These are phyloP conservation scores for Rhadinocentrus ornatus DNA, from an alignment of 2,797 vertebrate genomes.

Conservation along the genomic window DNA sequence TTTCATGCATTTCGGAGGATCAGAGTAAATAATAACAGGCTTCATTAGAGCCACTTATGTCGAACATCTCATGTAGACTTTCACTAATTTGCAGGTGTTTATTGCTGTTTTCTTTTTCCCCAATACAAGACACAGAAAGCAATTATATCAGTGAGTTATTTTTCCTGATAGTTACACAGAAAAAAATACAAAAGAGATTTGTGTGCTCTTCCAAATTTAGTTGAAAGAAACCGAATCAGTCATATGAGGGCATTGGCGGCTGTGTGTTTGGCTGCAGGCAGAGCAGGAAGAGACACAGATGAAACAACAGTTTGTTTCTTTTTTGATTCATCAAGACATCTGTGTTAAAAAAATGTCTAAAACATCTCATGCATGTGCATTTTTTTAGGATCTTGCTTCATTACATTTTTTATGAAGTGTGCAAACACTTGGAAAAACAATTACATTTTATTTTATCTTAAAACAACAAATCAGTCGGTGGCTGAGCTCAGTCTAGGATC, in stretches of 20 bases:
- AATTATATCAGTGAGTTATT: not conserved
- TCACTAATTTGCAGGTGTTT: constrained; percentile 29
- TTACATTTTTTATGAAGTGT: not conserved
- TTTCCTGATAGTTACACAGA: not conserved
- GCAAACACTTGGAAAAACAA: not conserved
- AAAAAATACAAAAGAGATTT: not conserved
- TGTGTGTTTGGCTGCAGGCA: not conserved
- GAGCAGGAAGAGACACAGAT: too few relatives aligned
- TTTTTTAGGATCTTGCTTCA: not conserved
- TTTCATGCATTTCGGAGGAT: constrained; percentile 17
- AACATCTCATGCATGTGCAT: not conserved
- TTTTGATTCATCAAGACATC: not conserved
- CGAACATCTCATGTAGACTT: not conserved
- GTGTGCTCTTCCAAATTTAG: not conserved
- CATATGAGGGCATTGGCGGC: not conserved
- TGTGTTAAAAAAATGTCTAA: not conserved
- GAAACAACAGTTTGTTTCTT: not conserved
- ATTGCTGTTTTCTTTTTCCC: not conserved
- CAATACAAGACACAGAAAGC: not conserved
- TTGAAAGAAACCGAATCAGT: not conserved
- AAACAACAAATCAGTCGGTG: too few relatives aligned
- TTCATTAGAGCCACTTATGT: constrained; percentile 3
- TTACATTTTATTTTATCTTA: not conserved
- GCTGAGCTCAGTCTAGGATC: too few relatives aligned
- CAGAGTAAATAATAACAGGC: not conserved